phyloP scores from a whole-genome alignment of 2,113 vertebrate species.

The Apodemus sylvaticus region DNA sequence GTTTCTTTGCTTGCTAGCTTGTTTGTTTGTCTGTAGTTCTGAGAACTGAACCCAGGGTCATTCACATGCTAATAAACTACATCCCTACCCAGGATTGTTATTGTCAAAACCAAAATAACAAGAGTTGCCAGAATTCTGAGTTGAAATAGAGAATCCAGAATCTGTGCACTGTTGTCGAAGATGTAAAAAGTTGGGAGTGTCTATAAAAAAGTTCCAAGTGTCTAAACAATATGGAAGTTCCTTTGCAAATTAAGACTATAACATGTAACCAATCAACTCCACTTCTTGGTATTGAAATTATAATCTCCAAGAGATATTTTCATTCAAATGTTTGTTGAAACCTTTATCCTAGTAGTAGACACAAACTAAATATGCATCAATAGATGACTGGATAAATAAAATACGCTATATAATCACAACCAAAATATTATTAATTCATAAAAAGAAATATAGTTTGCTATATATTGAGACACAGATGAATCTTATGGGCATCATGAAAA shows the following conservation, averaged over 20 bases:
- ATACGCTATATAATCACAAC: not conserved
- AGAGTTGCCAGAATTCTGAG: not conserved
- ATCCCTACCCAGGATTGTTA: not conserved
- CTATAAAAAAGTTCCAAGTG: not conserved
- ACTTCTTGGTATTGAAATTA: not conserved
- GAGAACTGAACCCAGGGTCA: not conserved
- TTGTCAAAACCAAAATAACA: not conserved
- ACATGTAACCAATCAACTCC: not conserved
- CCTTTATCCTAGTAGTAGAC: not conserved
- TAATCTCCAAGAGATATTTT: not conserved
- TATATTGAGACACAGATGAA: not conserved
- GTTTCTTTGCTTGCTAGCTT: not conserved
- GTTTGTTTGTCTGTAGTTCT: not conserved
- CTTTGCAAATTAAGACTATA: slow-evolving; percentile 26
- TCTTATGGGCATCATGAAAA: not conserved
- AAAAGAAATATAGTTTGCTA: not conserved
- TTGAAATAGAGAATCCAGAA: not conserved
- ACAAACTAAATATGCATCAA: not conserved
- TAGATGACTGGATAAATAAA: not conserved
- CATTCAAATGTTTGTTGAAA: not conserved
- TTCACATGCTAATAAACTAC: not conserved
- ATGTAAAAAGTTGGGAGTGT: not conserved
- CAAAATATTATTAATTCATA: not conserved
- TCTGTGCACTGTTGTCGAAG: not conserved
- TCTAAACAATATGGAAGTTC: not conserved